Conservation (phyloP, 2,888 invertebrate genomes). For the Caenorhabditis virilis region DNA sequence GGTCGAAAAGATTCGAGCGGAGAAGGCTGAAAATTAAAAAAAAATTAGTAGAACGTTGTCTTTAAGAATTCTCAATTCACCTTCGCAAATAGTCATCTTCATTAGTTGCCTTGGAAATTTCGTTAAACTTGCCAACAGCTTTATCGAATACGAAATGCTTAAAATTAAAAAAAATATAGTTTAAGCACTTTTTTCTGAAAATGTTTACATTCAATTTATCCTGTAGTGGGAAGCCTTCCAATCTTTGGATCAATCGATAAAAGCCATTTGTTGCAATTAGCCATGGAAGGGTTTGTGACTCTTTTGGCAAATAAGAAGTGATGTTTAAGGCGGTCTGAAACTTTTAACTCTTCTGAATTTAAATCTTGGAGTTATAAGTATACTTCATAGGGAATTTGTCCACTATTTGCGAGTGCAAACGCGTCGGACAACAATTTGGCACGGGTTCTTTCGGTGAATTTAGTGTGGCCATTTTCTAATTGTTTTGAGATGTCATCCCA, state of each 20-base stretch:
- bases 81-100: conserved; percentile 15
- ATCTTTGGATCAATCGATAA: conserved; percentile 14
- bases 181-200: not conserved
- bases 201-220: conserved; percentile 27
- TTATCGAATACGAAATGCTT: conserved; percentile 25
- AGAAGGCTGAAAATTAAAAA: conserved; percentile 8
- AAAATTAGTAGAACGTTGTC: not conserved
- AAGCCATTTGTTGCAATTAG: conserved; percentile 20
- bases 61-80: too few species aligned
- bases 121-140: conserved; percentile 22
- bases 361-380: not conserved
- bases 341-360: not conserved
- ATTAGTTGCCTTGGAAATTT: conserved; percentile 6
- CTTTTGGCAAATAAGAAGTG: conserved; percentile 24
- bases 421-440: conserved; percentile 86
- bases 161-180: not conserved
- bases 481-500: conserved; percentile 44
- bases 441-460: conserved; percentile 30
- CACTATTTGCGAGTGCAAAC: conserved; percentile 72
- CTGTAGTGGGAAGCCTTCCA: conserved; percentile 27
- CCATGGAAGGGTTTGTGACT: conserved; percentile 20
- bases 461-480: conserved; percentile 14
- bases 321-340: conserved; percentile 44
- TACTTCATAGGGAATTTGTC: conserved; percentile 73
- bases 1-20: conserved; percentile 13